Evolutionary conservation across 1,140 invertebrate species (phyloP).

Genomic region (Eumeta japonica): DNA sequence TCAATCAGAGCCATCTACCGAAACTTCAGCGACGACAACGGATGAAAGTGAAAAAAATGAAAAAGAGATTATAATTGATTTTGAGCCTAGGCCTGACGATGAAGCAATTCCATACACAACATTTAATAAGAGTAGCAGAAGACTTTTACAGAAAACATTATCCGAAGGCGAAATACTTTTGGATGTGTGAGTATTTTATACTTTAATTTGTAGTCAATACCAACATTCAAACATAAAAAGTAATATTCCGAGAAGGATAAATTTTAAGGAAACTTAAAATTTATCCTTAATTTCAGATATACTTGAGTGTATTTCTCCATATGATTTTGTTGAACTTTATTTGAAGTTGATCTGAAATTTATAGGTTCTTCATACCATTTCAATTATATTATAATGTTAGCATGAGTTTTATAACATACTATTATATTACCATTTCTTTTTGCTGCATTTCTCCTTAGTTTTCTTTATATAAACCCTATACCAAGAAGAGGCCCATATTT

Average conservation of each 20-base stretch:
- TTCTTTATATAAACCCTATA: no score
- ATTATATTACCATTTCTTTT: background rate
- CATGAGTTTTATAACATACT: no score
- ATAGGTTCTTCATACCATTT: no score
- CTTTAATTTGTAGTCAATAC: no score
- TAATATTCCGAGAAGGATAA: no score
- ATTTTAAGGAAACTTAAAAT: no score
- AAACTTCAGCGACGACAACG: constrained; percentile 52
- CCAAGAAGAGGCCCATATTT: no score
- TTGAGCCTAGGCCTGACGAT: constrained; percentile 72
- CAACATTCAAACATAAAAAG: background rate
- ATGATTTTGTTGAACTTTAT: no score
- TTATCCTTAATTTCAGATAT: no score
- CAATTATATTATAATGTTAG: no score
- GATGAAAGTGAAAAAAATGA: constrained; percentile 65
- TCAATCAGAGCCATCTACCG: constrained; percentile 54
- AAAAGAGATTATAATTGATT: constrained; percentile 83
- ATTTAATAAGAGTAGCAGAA: constrained; percentile 54
- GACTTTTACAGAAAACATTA: constrained; percentile 72
- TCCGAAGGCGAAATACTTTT: constrained; percentile 78
- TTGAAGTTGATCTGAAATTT: no score
- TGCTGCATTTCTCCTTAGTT: background rate
- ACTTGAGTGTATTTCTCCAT: no score
- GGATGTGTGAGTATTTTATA: constrained; percentile 56
- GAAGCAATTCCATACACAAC: constrained; percentile 58